Evolutionary conservation across 1,140 invertebrate genomes (phyloP), one percentile per base, ranked within the genome.

Genomic region (Stegodyphus dumicola): DNA sequence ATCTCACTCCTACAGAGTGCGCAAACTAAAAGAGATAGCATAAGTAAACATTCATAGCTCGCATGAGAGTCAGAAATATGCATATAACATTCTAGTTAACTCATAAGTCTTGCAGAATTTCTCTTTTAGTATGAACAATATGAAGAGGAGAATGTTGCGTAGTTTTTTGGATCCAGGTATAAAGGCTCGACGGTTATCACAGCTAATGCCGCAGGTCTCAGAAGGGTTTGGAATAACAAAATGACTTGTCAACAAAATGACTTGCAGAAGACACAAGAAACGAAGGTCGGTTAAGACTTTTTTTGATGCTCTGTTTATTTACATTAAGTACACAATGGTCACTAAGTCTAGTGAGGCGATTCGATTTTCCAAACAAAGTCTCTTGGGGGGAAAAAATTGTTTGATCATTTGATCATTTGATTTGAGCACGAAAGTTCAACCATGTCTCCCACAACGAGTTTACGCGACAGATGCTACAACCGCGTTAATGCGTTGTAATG

Each of bases 151-250:
- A 18, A 67, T 15, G 33, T 33, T 33, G 33, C 33, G 33, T 33
- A 33, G 33, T 33, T 33, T 33, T 79, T 79, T 48, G 18, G 66
- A 56, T 51, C 69, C 6, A 54, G 80, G 49, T 83, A 18, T 33
- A 54, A 83, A 83, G 71, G 80, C 80, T 83, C 7, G 69, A 83
- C 71, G 71, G 80, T 83, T 83, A 83, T 83, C 80, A 83, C 80
- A 83, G 80, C 80, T 75, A 75, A 67, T 54, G 80, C 80, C 80
- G 80, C 79, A 51, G 77, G 66, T 69, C 66, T 77, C 76, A 77
- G 15, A 77, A 67, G 64, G 76, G 65, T n/a, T 51, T 33, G 76
- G 64, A 77, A 52, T 56, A 77, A 77, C 60, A 66, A 65, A 77
- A 49, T 51, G 9, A 77, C 49, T 51, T 9, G 76, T 77, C 76